A percentile compares a stretch with the other conserved stretches of the same genome.
Evolutionary conservation across 2,888 invertebrate species (phyloP).

Genomic region (Gastrophysa polygoni): DNA sequence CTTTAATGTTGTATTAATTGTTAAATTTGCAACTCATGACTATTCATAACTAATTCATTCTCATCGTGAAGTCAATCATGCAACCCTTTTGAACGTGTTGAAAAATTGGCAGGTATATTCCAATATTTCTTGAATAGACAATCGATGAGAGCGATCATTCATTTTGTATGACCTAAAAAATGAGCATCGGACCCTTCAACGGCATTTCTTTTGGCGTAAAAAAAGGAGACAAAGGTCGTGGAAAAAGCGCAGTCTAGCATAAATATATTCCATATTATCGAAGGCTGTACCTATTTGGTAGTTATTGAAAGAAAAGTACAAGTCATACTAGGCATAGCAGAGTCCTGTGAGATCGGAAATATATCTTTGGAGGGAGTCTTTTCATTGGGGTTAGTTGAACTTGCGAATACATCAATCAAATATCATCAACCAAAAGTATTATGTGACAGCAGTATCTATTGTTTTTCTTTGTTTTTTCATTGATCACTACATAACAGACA

Average conservation of each 20-base stretch:
- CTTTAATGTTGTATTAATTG: neutral
- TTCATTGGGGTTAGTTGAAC: too few relatives aligned
- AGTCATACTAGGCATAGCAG: neutral
- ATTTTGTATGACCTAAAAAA: neutral
- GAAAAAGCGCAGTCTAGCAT: neutral
- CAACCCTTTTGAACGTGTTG: neutral
- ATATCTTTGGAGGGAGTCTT: too few relatives aligned
- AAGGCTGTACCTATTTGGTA: too few relatives aligned
- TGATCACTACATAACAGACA: too few relatives aligned
- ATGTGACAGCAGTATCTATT: too few relatives aligned
- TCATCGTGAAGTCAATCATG: too few relatives aligned
- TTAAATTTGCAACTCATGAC: slow-evolving; percentile 43
- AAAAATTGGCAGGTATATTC: neutral
- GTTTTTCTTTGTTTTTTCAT: too few relatives aligned
- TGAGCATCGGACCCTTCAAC: neutral
- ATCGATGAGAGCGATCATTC: neutral
- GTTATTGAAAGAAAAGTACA: neutral
- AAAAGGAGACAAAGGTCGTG: neutral
- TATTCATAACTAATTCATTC: slow-evolving; percentile 43
- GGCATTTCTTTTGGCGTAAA: neutral
- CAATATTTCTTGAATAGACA: neutral
- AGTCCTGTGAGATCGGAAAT: too few relatives aligned
- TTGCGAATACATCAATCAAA: too few relatives aligned
- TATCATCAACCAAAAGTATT: too few relatives aligned
- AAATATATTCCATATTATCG: neutral